These are phyloP conservation scores for Dromaius novaehollandiae DNA, from an alignment of 2,113 vertebrate species.

Conservation along the genomic window DNA sequence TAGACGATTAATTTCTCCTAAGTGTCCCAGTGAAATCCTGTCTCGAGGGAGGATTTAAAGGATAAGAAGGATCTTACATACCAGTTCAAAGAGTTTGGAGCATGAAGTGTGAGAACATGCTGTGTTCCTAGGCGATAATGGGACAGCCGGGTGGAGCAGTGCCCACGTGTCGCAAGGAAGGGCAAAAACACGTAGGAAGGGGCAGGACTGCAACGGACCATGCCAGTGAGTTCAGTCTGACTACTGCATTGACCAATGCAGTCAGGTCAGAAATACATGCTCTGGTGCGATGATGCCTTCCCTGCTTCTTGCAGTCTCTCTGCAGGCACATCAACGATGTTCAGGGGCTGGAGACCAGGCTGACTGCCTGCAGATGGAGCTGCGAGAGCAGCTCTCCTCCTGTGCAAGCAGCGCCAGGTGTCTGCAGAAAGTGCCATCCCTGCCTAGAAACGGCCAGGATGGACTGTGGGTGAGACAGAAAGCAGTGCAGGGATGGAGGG, in stretches of 20 bases:
- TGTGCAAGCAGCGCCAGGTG: not conserved
- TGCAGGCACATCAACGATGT: not conserved
- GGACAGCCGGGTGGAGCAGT: not conserved
- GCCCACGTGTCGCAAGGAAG: not conserved
- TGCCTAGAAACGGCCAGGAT: not conserved
- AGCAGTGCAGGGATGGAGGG: not conserved
- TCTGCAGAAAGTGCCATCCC: not conserved
- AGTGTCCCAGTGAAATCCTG: not conserved
- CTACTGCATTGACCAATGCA: accelerated
- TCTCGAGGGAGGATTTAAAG: not conserved
- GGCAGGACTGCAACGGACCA: not conserved
- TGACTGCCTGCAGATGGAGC: slow-evolving; percentile 64
- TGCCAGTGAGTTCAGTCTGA: not conserved
- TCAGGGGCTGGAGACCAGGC: not conserved
- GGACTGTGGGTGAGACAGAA: accelerated
- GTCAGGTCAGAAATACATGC: accelerated
- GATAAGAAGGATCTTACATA: not conserved
- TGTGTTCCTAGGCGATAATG: not conserved
- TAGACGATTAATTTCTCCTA: not conserved
- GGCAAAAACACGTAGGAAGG: not conserved
- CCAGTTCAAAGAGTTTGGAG: not conserved
- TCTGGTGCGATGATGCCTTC: not conserved
- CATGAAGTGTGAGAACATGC: not conserved
- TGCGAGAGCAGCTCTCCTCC: not conserved
- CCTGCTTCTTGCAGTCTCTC: not conserved